A percentile compares a stretch with the other conserved stretches of the same genome.
These are phyloP conservation scores for Acipenser oxyrinchus DNA, from an alignment of 2,797 vertebrate species.

Conservation along the genomic window DNA sequence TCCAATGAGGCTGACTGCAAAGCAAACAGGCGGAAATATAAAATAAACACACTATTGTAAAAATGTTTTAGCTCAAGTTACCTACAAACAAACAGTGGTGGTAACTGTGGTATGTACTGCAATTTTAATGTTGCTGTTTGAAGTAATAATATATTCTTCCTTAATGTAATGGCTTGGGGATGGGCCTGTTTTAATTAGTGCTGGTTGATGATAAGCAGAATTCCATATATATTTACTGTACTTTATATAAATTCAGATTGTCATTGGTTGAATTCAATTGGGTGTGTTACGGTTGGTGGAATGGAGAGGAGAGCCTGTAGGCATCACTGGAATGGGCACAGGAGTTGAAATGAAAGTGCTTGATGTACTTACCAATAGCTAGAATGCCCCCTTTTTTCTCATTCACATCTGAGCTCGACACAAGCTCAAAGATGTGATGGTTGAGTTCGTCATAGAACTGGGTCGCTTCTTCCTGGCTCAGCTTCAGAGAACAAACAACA, in stretches of 20 bases:
- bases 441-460: conserved; percentile 96
- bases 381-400: conserved; percentile 97
- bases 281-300: too few species aligned
- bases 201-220: neutral
- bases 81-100: too few species aligned
- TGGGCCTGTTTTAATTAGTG: too few species aligned
- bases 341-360: neutral
- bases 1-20: conserved; percentile 86
- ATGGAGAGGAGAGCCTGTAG: too few species aligned
- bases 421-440: conserved; percentile 96
- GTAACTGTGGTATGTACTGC: too few species aligned
- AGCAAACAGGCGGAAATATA: neutral
- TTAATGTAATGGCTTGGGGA: too few species aligned
- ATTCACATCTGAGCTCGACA: conserved; percentile 95
- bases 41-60: neutral
- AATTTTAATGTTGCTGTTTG: too few species aligned
- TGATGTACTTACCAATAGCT: conserved; percentile 78
- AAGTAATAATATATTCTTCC: too few species aligned
- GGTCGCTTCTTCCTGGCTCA: conserved; percentile 95
- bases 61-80: neutral
- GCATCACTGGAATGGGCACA: neutral
- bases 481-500: conserved; percentile 50
- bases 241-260: too few species aligned
- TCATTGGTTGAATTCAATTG: too few species aligned
- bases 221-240: neutral